Evolutionary conservation across 2,113 vertebrate genomes (phyloP), one percentile per base, ranked within the genome.

Genomic region (Helogale parvula): DNA sequence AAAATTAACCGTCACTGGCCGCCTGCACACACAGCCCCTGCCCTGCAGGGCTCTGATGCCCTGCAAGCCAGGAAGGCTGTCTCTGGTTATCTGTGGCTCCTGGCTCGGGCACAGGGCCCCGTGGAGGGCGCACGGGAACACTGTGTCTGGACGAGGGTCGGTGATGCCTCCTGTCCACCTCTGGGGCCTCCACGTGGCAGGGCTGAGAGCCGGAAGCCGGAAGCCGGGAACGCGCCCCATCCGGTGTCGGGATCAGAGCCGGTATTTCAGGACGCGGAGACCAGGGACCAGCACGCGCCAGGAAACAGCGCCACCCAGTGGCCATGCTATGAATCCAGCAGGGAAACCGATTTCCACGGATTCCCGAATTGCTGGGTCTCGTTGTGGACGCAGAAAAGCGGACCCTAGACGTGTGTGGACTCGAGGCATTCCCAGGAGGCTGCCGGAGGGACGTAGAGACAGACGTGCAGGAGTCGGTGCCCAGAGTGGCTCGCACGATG

Each of bases 21-120:
- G 17, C 16, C 19, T 6, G 54, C 54, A 1, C 17, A 0, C 6
- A 7, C 17, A 1, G n/a, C 8, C 8, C 16, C 17, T n/a, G 16
- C 17, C 16, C 9, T 35, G 68, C n/a, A 35, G 8, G n/a, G 31
- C 13, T 31, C 65, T 16, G 65, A 33, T 68, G 66, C 14, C 5
- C 66, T 15, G 31, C 31, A 16, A 68, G 4, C 69, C 9, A 0
- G n/a, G 27, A 65, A 65, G 63, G 27, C 29, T 12, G 29, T 66
- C 29, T 33, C 65, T 33, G 65, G 19, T 71, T 35, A 4, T 35
- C 68, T 2, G 8, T 5, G n/a, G n/a, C 69, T 21, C 10, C n/a
- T 10, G 11, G 19, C n/a, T 71, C 19, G 16, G 7, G 9, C n/a
- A 35, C n/a, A 71, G 3, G 68, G 68, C 68, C 17, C 16, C 33